Conservation (phyloP, 2,888 invertebrate species). For the Metacarcinus magister region DNA sequence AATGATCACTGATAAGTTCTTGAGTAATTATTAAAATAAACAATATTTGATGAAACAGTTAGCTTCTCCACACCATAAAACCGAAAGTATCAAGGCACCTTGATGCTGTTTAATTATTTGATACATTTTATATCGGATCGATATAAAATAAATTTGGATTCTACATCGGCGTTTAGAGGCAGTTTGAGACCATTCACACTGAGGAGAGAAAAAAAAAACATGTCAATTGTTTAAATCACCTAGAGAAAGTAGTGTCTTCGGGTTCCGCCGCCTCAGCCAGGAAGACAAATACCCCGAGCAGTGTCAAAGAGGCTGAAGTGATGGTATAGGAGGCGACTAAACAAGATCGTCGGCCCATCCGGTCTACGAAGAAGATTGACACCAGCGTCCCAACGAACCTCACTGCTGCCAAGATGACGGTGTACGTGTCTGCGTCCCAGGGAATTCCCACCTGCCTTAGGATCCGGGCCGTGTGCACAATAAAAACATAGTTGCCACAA, state of each 20-base stretch:
- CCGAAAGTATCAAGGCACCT: too few species aligned
- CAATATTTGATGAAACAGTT: too few species aligned
- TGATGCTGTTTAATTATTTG: too few species aligned
- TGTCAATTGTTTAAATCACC: neutral
- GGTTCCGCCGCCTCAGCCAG: conserved; percentile 51
- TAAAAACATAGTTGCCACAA: conserved; percentile 72
- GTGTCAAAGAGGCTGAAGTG: conserved; percentile 20
- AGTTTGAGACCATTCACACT: neutral
- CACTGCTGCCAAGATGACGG: conserved; percentile 53
- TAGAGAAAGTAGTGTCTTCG: conserved; percentile 60
- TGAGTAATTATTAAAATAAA: too few species aligned
- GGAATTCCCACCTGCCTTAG: conserved; percentile 47
- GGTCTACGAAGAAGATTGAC: conserved; percentile 57
- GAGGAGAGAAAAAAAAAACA: neutral
- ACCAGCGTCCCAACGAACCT: conserved; percentile 62
- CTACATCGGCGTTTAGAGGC: too few species aligned
- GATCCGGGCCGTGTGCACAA: conserved; percentile 69
- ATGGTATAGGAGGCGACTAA: conserved; percentile 63
- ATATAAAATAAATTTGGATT: too few species aligned
- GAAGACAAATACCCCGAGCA: conserved; percentile 68
- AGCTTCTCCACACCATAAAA: too few species aligned
- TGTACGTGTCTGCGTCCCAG: conserved; percentile 66
- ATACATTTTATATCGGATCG: too few species aligned
- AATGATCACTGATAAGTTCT: too few species aligned
- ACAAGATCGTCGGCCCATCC: conserved; percentile 61